Percentiles rank a stretch among this genome's conserved stretches.
Evolutionary conservation across 2,797 vertebrate genomes (phyloP).

Genomic region (Spea hammondii): DNA sequence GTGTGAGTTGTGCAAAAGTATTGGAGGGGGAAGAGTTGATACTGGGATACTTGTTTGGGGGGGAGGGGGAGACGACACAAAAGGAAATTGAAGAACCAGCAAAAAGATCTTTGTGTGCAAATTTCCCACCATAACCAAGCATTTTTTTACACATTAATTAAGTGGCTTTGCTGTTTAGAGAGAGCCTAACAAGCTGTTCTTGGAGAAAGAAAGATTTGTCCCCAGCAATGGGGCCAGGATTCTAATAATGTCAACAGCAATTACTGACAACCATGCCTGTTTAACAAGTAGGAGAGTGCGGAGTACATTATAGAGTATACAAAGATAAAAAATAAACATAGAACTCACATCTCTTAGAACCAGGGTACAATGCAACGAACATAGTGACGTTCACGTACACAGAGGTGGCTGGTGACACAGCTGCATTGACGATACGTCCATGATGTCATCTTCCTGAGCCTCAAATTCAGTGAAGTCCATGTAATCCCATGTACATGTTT

Average conservation of each 20-base stretch:
- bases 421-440: constrained; percentile 16
- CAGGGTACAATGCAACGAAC: constrained; percentile 40
- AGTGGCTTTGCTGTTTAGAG: constrained; percentile 81
- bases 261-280: constrained; percentile 75
- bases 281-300: constrained; percentile 62
- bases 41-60: constrained; percentile 59
- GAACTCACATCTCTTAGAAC: constrained; percentile 53
- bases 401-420: constrained; percentile 7
- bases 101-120: constrained; percentile 93
- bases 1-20: constrained; percentile 40
- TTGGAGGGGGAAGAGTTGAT: constrained; percentile 41
- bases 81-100: constrained; percentile 65
- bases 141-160: constrained; percentile 89
- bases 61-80: constrained; percentile 54
- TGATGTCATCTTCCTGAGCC: constrained; percentile 29
- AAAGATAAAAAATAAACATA: constrained; percentile 29
- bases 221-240: constrained; percentile 79
- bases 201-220: constrained; percentile 96
- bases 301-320: constrained; percentile 40
- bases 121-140: constrained; percentile 87
- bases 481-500: no score
- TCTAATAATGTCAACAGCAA: constrained; percentile 90
- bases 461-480: constrained; percentile 7
- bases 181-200: constrained; percentile 86
- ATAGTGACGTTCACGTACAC: constrained; percentile 27